Evolutionary conservation across 2,888 invertebrate genomes (phyloP).

Genomic region (Pandemis heparana): DNA sequence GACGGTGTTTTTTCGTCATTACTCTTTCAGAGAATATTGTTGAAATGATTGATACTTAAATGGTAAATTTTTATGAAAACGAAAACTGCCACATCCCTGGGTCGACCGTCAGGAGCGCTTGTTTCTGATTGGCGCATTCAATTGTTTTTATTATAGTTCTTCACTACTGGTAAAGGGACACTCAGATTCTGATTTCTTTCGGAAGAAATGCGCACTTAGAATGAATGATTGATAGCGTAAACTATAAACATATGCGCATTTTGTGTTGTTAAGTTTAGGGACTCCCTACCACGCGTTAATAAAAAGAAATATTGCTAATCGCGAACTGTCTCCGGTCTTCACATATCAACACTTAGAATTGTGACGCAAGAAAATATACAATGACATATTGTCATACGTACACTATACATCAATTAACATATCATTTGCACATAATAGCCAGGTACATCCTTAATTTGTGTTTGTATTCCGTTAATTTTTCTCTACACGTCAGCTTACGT

Average conservation of each 20-base stretch:
- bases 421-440: constrained; percentile 47
- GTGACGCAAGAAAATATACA: constrained; percentile 49
- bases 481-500: constrained; percentile 21
- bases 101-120: too few relatives aligned
- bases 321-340: constrained; percentile 50
- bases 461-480: constrained; percentile 26
- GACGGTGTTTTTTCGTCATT: too few relatives aligned
- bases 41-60: too few relatives aligned
- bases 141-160: too few relatives aligned
- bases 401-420: constrained; percentile 46
- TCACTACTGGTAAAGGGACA: too few relatives aligned
- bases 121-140: too few relatives aligned
- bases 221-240: too few relatives aligned
- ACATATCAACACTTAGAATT: constrained; percentile 40
- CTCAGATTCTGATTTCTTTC: too few relatives aligned
- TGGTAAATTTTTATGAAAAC: too few relatives aligned
- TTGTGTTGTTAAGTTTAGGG: constrained; percentile 1
- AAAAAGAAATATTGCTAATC: constrained; percentile 48
- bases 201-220: too few relatives aligned
- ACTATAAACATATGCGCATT: background rate
- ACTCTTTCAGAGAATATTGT: too few relatives aligned
- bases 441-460: constrained; percentile 43
- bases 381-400: constrained; percentile 57
- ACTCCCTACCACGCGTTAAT: constrained; percentile 47
- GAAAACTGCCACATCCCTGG: too few relatives aligned